Conservation (phyloP, 2,113 vertebrate species). For the Trematocara unimaculatum region DNA sequence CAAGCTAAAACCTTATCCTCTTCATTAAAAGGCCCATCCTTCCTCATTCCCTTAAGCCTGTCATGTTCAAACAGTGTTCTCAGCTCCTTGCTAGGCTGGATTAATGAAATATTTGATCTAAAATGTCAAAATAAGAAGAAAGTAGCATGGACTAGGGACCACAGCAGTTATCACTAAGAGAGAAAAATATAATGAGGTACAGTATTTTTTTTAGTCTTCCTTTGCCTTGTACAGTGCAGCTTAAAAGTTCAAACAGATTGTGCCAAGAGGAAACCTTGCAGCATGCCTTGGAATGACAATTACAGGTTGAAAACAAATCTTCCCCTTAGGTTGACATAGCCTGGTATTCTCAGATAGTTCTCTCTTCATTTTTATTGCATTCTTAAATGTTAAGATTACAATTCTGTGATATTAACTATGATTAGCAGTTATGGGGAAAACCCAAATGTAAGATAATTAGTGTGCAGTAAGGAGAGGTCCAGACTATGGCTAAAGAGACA, state of each 20-base stretch:
- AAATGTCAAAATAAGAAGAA: constrained; percentile 52
- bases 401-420: neutral
- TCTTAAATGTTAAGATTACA: neutral
- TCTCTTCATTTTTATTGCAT: neutral
- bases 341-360: neutral
- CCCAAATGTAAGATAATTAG: neutral
- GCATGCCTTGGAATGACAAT: neutral
- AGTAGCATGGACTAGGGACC: neutral
- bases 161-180: constrained; percentile 3
- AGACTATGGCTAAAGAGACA: neutral
- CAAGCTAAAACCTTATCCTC: constrained; percentile 49
- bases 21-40: constrained; percentile 57
- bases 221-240: neutral
- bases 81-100: constrained; percentile 20
- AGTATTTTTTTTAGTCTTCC: neutral
- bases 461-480: neutral
- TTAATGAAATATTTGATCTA: constrained; percentile 53
- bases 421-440: neutral
- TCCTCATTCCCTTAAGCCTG: constrained; percentile 46
- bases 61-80: constrained; percentile 60
- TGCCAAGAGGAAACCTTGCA: neutral
- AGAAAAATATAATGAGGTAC: constrained; percentile 1
- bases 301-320: neutral
- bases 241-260: neutral
- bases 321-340: neutral